Percentiles rank a stretch among this genome's conserved stretches.
These are phyloP conservation scores for Tauraco hartlaubi DNA, from an alignment of 2,797 vertebrate genomes.

Conservation along the genomic window DNA sequence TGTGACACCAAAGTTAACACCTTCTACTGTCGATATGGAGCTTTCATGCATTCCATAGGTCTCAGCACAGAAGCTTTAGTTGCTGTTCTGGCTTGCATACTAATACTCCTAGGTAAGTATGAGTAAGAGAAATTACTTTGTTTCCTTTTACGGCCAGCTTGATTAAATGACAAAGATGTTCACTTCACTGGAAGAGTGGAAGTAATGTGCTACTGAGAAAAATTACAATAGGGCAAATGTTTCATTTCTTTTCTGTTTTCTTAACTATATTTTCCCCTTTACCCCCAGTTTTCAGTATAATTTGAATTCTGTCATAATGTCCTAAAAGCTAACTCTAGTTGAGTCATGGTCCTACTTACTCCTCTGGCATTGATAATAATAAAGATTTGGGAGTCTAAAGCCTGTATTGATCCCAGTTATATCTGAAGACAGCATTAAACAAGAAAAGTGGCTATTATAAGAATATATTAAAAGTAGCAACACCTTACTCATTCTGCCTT, in stretches of 20 bases:
- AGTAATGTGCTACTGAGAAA: not conserved
- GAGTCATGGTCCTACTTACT: not conserved
- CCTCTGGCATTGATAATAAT: not conserved
- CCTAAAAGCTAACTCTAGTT: not conserved
- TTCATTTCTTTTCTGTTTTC: not conserved
- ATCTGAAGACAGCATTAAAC: not conserved
- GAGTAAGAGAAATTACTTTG: not conserved
- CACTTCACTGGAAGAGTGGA: not conserved
- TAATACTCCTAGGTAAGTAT: slow-evolving; percentile 87
- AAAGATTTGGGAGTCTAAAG: not conserved
- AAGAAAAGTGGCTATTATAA: not conserved
- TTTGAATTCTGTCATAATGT: not conserved
- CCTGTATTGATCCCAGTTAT: not conserved
- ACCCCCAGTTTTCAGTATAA: not conserved
- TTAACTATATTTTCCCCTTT: not conserved
- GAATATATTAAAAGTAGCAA: not conserved
- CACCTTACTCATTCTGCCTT: not conserved
- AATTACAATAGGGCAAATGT: not conserved
- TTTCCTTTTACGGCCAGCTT: not conserved
- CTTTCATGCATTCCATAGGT: slow-evolving; percentile 83
- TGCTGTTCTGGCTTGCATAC: slow-evolving; percentile 83
- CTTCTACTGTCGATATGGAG: slow-evolving; percentile 79
- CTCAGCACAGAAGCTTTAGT: slow-evolving; percentile 84
- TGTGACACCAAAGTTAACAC: slow-evolving; percentile 83
- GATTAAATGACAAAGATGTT: not conserved